These are phyloP conservation scores for Gila orcuttii DNA, from an alignment of 2,113 vertebrate genomes.

Conservation along the genomic window DNA sequence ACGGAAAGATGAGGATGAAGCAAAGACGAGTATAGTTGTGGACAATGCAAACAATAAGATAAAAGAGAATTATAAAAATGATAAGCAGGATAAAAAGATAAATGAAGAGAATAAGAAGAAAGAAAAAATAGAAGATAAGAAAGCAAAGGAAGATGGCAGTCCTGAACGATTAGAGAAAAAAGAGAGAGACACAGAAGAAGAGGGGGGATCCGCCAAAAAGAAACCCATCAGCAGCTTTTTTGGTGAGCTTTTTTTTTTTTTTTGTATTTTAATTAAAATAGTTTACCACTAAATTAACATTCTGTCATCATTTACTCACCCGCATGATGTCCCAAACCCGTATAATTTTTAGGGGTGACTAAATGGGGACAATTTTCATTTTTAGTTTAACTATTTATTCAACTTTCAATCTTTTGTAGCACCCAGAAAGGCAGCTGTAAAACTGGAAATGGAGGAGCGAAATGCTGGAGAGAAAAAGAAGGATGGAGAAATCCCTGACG, in stretches of 20 bases:
- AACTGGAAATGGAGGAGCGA: conserved; percentile 66
- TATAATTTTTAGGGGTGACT: neutral
- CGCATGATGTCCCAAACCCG: neutral
- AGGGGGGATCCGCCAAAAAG: conserved; percentile 65
- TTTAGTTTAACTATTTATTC: neutral
- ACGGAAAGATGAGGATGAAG: conserved; percentile 3
- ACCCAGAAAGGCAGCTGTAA: conserved; percentile 77
- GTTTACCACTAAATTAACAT: neutral
- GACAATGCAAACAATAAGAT: neutral
- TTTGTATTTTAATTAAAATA: neutral
- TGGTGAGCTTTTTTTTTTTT: conserved; percentile 68
- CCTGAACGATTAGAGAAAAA: conserved; percentile 61
- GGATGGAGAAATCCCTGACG: conserved; percentile 42
- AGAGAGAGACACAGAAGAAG: conserved; percentile 56
- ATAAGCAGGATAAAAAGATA: conserved; percentile 56
- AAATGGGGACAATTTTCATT: neutral
- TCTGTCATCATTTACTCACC: neutral
- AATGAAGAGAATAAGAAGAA: conserved; percentile 50
- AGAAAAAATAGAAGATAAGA: conserved; percentile 5
- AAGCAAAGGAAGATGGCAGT: conserved; percentile 46
- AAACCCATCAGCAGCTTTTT: conserved; percentile 83
- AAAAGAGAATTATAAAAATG: neutral
- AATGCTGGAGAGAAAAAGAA: conserved; percentile 55
- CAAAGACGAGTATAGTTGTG: neutral
- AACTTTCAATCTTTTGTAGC: conserved; percentile 63